Percentiles rank a stretch among this genome's conserved stretches.
Evolutionary conservation across 2,113 vertebrate genomes (phyloP).

Genomic region (Cygnus buccinator): DNA sequence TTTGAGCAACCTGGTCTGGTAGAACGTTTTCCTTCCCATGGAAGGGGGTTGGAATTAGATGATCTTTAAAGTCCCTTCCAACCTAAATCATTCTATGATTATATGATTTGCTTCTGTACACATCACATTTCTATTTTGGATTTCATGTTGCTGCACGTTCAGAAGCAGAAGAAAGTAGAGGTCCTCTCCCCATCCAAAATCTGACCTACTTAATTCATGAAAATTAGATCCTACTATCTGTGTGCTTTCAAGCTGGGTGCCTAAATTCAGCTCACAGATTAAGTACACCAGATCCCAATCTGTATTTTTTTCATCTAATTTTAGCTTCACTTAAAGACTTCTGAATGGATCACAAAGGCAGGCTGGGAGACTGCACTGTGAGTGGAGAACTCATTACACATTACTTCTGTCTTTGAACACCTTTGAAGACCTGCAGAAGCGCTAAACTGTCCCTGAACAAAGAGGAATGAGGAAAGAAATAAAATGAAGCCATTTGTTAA

Average conservation of each 20-base stretch:
- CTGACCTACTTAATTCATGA: not conserved
- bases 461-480: slow-evolving; percentile 26
- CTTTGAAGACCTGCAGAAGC: slow-evolving; percentile 45
- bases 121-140: not conserved
- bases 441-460: slow-evolving; percentile 5
- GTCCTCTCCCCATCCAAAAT: not conserved
- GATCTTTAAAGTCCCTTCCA: too few relatives aligned
- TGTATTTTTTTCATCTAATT: not conserved
- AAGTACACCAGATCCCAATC: not conserved
- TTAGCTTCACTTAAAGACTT: not conserved
- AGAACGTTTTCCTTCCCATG: too few relatives aligned
- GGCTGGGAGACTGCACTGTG: not conserved
- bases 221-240: not conserved
- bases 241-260: not conserved
- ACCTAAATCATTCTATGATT: too few relatives aligned
- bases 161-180: not conserved
- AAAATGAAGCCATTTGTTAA: slow-evolving; percentile 50
- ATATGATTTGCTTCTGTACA: not conserved
- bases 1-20: too few relatives aligned
- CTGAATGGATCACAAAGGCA: not conserved
- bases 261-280: not conserved
- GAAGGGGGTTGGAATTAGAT: too few relatives aligned
- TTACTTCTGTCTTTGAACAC: slow-evolving; percentile 17
- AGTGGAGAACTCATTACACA: slow-evolving; percentile 10
- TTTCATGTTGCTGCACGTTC: accelerated